Evolutionary conservation across 2,113 vertebrate species (phyloP).

Genomic region (Bos indicus): DNA sequence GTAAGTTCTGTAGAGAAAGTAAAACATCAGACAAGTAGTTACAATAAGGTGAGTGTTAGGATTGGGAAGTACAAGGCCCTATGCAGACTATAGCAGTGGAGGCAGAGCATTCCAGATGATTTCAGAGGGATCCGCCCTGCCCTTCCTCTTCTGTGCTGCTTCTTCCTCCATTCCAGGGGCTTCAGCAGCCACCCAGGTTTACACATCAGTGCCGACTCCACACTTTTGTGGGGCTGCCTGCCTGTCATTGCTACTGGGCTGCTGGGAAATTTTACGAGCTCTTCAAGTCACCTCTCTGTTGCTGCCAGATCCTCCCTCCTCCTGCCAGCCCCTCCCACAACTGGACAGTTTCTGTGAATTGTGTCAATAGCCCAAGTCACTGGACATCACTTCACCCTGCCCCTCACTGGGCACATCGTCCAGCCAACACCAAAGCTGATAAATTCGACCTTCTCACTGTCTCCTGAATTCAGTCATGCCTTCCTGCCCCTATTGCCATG

Average conservation of each 20-base stretch:
- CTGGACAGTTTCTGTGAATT: background rate
- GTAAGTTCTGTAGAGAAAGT: background rate
- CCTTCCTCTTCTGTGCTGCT: background rate
- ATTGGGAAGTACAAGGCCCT: background rate
- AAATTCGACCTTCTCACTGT: background rate
- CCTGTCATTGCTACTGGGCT: background rate
- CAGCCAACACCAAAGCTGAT: background rate
- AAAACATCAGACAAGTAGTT: background rate
- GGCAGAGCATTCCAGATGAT: too few species aligned
- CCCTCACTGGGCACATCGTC: background rate
- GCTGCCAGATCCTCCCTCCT: background rate
- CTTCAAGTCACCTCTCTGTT: background rate
- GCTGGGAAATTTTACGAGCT: background rate
- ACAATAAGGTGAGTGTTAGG: background rate
- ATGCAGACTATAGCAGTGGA: fast-evolving
- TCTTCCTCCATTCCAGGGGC: background rate
- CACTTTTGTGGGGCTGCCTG: background rate
- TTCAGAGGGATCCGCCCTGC: background rate
- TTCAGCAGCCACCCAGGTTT: background rate
- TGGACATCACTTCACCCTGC: background rate
- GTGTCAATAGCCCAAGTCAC: background rate
- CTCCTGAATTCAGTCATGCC: background rate
- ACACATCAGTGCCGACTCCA: background rate
- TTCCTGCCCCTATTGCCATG: background rate
- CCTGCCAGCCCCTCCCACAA: background rate